Evolutionary conservation across 1,140 invertebrate species (phyloP).

Genomic region (Ceratoteleas bidentatus): DNA sequence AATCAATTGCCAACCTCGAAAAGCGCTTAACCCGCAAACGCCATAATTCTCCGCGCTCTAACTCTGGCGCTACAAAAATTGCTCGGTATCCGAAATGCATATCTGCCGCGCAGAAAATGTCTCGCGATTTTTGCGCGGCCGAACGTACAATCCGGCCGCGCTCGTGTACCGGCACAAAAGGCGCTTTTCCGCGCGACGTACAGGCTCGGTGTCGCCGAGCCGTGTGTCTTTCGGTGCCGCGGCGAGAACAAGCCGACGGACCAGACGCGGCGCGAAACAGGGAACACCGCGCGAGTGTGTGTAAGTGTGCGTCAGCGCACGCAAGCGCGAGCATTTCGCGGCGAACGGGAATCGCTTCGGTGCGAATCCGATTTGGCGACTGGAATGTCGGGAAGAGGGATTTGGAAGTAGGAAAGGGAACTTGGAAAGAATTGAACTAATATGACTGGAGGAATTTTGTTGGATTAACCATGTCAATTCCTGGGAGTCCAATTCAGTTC

Average conservation of each 20-base stretch:
- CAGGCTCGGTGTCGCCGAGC: slow-evolving; percentile 11
- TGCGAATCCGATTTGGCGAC: no score
- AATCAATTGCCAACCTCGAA: slow-evolving; percentile 34
- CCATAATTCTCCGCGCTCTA: slow-evolving; percentile 22
- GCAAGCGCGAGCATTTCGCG: no score
- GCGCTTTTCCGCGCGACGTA: slow-evolving; percentile 38
- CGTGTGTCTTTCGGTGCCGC: background rate
- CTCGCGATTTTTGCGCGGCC: slow-evolving; percentile 42
- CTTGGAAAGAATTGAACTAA: no score
- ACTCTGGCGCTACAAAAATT: slow-evolving; percentile 24
- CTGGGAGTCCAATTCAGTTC: no score
- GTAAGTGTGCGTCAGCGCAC: no score
- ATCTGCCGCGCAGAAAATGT: slow-evolving; percentile 47
- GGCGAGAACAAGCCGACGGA: background rate
- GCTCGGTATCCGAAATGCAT: slow-evolving; percentile 43
- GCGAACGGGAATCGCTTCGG: no score
- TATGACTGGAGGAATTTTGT: no score
- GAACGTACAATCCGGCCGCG: slow-evolving; percentile 32
- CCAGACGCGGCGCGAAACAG: no score
- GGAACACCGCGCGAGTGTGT: no score
- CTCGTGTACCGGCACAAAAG: slow-evolving; percentile 30
- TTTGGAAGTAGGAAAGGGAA: no score
- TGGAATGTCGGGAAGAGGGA: no score
- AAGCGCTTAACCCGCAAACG: slow-evolving; percentile 21
- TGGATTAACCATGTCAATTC: no score